Evolutionary conservation across 2,113 vertebrate genomes (phyloP).

Genomic region (Hippocampus mohnikei): DNA sequence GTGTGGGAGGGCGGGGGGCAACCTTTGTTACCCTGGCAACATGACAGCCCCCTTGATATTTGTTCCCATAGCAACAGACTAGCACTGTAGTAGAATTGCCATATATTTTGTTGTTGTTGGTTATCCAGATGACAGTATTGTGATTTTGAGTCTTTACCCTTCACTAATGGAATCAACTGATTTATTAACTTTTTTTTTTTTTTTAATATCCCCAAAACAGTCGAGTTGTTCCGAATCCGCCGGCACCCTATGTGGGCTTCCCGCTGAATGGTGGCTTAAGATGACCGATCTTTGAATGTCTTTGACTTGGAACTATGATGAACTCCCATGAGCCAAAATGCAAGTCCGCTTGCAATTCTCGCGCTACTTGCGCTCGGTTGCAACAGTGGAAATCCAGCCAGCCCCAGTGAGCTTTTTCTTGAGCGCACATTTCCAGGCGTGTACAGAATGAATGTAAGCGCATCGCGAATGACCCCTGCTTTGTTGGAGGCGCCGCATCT

Average conservation of each 20-base stretch:
- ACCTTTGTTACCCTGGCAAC: background rate
- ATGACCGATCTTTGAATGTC: slow-evolving; percentile 1
- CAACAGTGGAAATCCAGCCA: slow-evolving; percentile 5
- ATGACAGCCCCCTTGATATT: background rate
- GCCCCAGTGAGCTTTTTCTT: slow-evolving; percentile 22
- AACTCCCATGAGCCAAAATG: slow-evolving; percentile 44
- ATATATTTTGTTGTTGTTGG: slow-evolving; percentile 45
- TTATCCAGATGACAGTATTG: slow-evolving; percentile 70
- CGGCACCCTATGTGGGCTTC: slow-evolving; percentile 43
- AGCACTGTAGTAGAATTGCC: slow-evolving; percentile 44
- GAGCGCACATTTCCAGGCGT: slow-evolving; percentile 20
- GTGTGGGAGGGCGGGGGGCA: no score
- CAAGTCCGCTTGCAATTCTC: slow-evolving; percentile 14
- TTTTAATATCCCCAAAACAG: slow-evolving; percentile 27
- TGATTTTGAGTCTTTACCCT: slow-evolving; percentile 62
- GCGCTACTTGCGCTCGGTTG: slow-evolving; percentile 39
- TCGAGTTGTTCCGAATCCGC: slow-evolving; percentile 29
- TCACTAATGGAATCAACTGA: slow-evolving; percentile 39
- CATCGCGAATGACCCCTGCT: slow-evolving; percentile 3
- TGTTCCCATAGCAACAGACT: slow-evolving; percentile 52
- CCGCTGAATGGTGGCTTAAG: slow-evolving; percentile 47
- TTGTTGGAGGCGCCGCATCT: slow-evolving; percentile 46
- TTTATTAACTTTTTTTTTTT: slow-evolving; percentile 52
- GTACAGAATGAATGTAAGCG: slow-evolving; percentile 45
- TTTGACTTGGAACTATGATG: slow-evolving; percentile 16